Evolutionary conservation across 35 echinoderm and acorn worm species (phyloP), one percentile per base, ranked within the genome.

Genomic region (Lytechinus pictus): DNA sequence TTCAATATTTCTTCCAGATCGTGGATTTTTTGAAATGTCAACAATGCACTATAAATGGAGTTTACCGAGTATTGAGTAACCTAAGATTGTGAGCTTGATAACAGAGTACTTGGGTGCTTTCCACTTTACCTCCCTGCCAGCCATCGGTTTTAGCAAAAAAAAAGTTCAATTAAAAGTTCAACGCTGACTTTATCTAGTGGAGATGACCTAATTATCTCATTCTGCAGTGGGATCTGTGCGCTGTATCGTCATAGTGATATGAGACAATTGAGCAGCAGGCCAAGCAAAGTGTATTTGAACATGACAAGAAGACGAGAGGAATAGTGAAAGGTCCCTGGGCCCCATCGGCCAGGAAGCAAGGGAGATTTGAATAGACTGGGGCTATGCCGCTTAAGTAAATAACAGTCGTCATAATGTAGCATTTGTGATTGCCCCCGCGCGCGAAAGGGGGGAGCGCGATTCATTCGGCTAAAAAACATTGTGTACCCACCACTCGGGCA

Each of bases 331-430:
- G 88, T 90, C 88, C 88, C 88, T 12, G 88, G 88, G 52, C 28
- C 88, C 88, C 88, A 90, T 52, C 10, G 88, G 88, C 88, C 27
- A 54, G 88, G 92, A 93, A 93, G 92, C 54, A 27, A 10, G 66
- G 55, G 92, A 93, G 92, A 93, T 93, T 93, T 54, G 92, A 93
- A 93, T 57, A 93, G 92, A 93, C 54, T 93, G 53, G 92, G 92
- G 92, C 92, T 93, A 93, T 93, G 92, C 92, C 54, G 92, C 92
- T 93, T 93, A 93, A 93, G 92, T 93, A 93, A 93, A 93, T 93
- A 93, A 93, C 92, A 93, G 92, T 93, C 92, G 92, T 93, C 92
- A 93, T 93, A 93, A 93, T 93, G 92, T 93, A 93, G 92, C 92
- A 93, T 93, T 93, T 93, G 92, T 93, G 92, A 93, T 93, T 93